These are phyloP conservation scores for Glaucomys volans DNA, from an alignment of 2,113 vertebrate genomes.

Conservation along the genomic window DNA sequence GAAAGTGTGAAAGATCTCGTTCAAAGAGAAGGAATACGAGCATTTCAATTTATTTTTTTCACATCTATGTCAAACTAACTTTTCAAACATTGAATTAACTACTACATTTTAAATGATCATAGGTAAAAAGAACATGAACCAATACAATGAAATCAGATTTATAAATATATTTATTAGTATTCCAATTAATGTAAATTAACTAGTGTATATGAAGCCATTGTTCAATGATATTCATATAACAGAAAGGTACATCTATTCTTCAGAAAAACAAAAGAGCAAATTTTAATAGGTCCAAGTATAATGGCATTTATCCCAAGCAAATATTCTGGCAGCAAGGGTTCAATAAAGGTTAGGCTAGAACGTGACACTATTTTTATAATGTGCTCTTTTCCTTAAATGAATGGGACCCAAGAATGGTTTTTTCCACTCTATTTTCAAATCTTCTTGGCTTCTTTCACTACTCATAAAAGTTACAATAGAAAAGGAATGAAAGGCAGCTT, in stretches of 20 bases:
- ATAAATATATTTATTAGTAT: constrained; percentile 56
- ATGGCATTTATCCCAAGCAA: not conserved
- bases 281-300: not conserved
- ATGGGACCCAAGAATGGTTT: not conserved
- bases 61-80: not conserved
- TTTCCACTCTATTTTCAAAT: constrained; percentile 54
- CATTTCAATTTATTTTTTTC: constrained; percentile 1
- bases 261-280: not conserved
- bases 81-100: not conserved
- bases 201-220: constrained; percentile 18
- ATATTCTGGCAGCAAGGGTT: not conserved
- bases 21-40: not conserved
- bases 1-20: not conserved
- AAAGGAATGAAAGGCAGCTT: not conserved
- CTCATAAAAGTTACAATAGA: not conserved
- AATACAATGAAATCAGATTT: constrained; percentile 23
- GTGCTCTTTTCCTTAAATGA: constrained; percentile 3
- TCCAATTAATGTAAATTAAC: not conserved
- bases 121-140: not conserved
- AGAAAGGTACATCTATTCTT: constrained; percentile 7
- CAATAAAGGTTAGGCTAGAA: not conserved
- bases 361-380: constrained; percentile 5
- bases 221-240: not conserved
- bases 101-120: constrained; percentile 1
- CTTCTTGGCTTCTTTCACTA: constrained; percentile 13